Conservation (phyloP, 2,797 vertebrate species). For the Sylvilagus floridanus region DNA sequence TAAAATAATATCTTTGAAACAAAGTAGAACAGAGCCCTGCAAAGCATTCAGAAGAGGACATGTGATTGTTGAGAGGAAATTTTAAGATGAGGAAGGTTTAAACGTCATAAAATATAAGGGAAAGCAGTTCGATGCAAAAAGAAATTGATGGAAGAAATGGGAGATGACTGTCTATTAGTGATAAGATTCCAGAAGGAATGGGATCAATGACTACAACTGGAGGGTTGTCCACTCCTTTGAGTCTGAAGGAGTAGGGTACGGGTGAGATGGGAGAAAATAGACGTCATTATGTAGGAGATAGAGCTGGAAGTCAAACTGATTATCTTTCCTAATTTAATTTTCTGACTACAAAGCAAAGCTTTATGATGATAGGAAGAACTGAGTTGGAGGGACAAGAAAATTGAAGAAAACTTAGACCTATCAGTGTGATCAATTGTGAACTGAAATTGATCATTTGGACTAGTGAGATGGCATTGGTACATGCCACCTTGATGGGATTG, state of each 20-base stretch:
- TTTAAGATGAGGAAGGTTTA: not conserved
- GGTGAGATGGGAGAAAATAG: not conserved
- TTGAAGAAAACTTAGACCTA: not conserved
- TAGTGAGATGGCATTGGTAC: too few relatives aligned
- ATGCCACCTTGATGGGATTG: too few relatives aligned
- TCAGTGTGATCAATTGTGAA: too few relatives aligned
- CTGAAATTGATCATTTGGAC: too few relatives aligned
- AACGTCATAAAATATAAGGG: not conserved
- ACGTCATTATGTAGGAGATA: not conserved
- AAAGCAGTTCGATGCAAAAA: not conserved
- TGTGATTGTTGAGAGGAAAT: not conserved
- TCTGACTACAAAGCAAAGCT: not conserved
- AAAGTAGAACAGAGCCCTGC: not conserved
- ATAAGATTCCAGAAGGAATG: not conserved
- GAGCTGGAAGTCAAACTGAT: not conserved
- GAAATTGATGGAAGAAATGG: not conserved
- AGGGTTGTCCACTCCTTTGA: not conserved
- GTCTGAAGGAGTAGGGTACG: not conserved
- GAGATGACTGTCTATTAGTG: not conserved
- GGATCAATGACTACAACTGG: not conserved
- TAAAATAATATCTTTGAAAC: not conserved
- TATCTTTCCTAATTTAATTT: not conserved
- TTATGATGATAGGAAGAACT: not conserved
- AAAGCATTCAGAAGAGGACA: not conserved
- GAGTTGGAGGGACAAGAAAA: not conserved